phyloP scores from a whole-genome alignment of 2,888 invertebrate genomes.

The Prosopocoilus inquinatus region DNA sequence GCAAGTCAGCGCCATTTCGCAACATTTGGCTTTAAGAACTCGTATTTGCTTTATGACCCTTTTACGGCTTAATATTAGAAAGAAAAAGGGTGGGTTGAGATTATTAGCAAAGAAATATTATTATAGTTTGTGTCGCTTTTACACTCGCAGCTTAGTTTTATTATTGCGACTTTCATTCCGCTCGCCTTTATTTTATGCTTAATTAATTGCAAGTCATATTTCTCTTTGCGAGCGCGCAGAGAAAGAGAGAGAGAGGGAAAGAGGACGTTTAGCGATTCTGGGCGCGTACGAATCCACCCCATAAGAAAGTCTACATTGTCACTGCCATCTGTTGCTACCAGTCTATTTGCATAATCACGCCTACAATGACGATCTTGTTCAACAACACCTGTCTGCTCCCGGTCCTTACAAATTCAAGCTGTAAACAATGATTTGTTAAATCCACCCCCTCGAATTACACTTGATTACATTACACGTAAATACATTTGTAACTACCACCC shows the following conservation, averaged over 20 bases:
- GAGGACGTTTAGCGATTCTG: conserved; percentile 16
- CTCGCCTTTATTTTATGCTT: conserved; percentile 15
- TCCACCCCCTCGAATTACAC: not conserved
- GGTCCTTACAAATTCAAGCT: conserved; percentile 3
- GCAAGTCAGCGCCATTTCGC: conserved; percentile 26
- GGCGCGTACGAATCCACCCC: conserved; percentile 16
- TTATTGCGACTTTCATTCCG: conserved; percentile 10
- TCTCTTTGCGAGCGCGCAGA: conserved; percentile 2
- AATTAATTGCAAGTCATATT: conserved; percentile 16
- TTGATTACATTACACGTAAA: not conserved
- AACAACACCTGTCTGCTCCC: conserved; percentile 18
- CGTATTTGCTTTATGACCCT: conserved; percentile 39
- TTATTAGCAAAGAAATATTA: conserved; percentile 32
- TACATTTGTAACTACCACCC: too few relatives aligned
- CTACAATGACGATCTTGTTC: conserved; percentile 22
- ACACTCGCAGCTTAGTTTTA: conserved; percentile 16
- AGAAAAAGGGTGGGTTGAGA: conserved; percentile 22
- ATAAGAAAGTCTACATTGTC: conserved; percentile 23
- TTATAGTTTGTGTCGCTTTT: conserved; percentile 21
- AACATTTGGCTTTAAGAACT: conserved; percentile 40
- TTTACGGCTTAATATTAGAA: conserved; percentile 39
- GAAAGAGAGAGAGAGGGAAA: conserved; percentile 5
- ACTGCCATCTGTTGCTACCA: conserved; percentile 26
- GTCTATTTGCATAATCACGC: conserved; percentile 28
- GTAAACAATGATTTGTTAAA: not conserved